These are phyloP conservation scores for Diarsia brunnea DNA, from an alignment of 2,888 invertebrate species.

Conservation along the genomic window DNA sequence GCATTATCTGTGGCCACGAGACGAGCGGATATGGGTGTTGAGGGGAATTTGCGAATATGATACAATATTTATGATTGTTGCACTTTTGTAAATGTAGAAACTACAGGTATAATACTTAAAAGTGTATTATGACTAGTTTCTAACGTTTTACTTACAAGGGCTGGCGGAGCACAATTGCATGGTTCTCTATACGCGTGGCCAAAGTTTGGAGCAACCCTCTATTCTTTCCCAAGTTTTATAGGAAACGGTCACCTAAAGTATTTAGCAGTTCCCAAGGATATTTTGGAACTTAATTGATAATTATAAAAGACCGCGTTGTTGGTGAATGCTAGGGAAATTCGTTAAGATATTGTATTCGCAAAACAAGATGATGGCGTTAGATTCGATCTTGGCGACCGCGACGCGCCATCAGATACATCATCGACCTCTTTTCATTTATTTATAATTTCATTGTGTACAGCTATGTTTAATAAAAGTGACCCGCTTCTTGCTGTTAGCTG, in stretches of 20 bases:
- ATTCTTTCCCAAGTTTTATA: background rate
- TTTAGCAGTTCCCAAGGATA: background rate
- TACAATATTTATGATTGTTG: background rate
- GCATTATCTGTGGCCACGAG: conserved; percentile 74
- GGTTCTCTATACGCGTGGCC: background rate
- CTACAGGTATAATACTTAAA: background rate
- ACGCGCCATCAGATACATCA: no score
- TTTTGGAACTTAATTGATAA: background rate
- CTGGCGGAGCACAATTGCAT: background rate
- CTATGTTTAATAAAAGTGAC: background rate
- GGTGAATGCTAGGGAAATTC: background rate
- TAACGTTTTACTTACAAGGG: background rate
- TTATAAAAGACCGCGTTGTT: background rate
- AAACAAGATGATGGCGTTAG: background rate
- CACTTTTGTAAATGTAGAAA: background rate
- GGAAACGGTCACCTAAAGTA: background rate
- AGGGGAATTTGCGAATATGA: no score
- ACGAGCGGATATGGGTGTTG: conserved; percentile 22
- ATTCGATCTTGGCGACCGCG: background rate
- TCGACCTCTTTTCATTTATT: background rate
- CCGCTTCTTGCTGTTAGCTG: background rate
- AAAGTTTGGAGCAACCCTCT: background rate
- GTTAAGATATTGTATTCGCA: background rate
- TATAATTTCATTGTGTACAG: background rate
- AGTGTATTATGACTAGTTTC: background rate